phyloP scores from a whole-genome alignment of 2,888 invertebrate genomes.

The Stenichneumon culpator region DNA sequence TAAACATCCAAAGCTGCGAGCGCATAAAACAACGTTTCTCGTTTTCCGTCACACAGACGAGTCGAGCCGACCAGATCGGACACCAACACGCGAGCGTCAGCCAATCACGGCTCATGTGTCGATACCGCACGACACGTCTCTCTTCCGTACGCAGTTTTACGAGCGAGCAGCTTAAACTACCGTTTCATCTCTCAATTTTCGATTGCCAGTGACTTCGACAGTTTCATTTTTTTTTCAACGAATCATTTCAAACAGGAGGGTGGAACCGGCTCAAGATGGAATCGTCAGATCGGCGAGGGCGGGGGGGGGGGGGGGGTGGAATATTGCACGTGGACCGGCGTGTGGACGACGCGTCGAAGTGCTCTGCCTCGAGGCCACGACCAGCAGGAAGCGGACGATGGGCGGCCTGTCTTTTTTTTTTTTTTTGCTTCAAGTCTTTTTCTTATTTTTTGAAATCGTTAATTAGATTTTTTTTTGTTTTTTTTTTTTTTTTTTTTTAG shows the following conservation, averaged over 20 bases:
- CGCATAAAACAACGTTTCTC: too few species aligned
- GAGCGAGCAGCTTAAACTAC: too few species aligned
- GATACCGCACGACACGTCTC: too few species aligned
- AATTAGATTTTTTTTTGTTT: slow-evolving; percentile 6
- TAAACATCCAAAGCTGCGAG: too few species aligned
- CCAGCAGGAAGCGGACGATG: not conserved
- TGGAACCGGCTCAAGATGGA: not conserved
- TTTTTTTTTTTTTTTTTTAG: slow-evolving; percentile 40
- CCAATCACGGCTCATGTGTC: too few species aligned
- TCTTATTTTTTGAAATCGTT: slow-evolving; percentile 4
- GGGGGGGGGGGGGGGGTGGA: too few species aligned
- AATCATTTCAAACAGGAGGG: not conserved
- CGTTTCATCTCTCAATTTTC: too few species aligned
- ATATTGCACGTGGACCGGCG: not conserved
- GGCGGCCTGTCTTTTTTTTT: slow-evolving; percentile 19
- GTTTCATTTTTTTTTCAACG: not conserved
- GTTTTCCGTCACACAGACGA: too few species aligned
- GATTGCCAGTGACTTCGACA: not conserved
- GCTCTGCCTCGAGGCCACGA: not conserved
- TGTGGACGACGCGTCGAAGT: not conserved
- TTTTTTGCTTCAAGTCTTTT: not conserved
- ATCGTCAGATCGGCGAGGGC: not conserved
- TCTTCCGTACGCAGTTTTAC: too few species aligned
- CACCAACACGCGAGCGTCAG: too few species aligned
- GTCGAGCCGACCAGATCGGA: too few species aligned